Evolutionary conservation across 2,888 invertebrate genomes (phyloP), one percentile per base, ranked within the genome.

Genomic region (Eurytoma californica): DNA sequence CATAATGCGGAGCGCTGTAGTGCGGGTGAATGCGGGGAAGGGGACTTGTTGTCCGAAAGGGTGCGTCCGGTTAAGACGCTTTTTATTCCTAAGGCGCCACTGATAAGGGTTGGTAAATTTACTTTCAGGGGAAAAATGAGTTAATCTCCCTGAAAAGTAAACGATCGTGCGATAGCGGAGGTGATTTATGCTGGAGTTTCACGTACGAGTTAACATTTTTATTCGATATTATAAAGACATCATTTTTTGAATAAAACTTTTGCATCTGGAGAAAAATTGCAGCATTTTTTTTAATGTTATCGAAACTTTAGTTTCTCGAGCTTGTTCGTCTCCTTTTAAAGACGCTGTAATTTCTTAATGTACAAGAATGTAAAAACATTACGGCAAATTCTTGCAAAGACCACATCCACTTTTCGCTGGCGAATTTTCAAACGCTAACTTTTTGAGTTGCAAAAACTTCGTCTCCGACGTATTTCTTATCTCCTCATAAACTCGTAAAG

Each of bases 291-390:
- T 61, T 14, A 49, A 9, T 39, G 18, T n/a, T 63, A n/a, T 18
- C 20, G 16, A 5, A 72, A 63, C 39, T 75, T 75, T 16, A 47
- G 24, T 28, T 75, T 20, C 39, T 47, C 28, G n/a, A 24, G 28
- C 24, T 66, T n/a, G 47, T 51, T 47, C 58, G 24, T 30, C 13
- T 63, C n/a, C n/a, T 49, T 13, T 18, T 49, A 65, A 73, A 55
- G 18, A 61, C 18, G 68, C 16, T 55, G 57, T 70, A 77, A 77
- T 77, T 69, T 70, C 70, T 70, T 70, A 77, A 77, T 65, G 69
- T n/a, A 63, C 39, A 68, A 60, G 61, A 16, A 49, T 53, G 58
- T 55, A 51, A 67, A 67, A 67, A 60, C 51, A 49, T 30, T 51
- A 47, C 47, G 13, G 24, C 30, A n/a, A 53, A 55, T 18, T 24